Conservation (phyloP, 2,888 invertebrate genomes). For the Palloptera scutellata region DNA sequence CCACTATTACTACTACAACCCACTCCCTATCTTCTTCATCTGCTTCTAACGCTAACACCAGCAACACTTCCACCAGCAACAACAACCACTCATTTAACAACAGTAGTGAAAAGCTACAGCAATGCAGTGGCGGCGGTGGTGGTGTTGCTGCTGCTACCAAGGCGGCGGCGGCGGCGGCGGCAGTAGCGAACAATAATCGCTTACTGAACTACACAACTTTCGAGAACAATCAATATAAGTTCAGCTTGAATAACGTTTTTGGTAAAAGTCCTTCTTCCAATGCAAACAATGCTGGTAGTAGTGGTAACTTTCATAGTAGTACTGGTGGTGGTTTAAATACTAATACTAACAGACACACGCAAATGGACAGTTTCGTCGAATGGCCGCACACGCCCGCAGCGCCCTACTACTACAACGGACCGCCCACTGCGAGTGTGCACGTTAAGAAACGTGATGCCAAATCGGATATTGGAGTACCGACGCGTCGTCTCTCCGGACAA, state of each 20-base stretch:
- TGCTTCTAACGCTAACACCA: slow-evolving; percentile 20
- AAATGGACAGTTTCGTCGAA: slow-evolving; percentile 54
- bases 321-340: slow-evolving; percentile 35
- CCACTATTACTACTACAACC: slow-evolving; percentile 43
- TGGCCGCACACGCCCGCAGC: slow-evolving; percentile 59
- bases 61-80: slow-evolving; percentile 35
- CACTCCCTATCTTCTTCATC: slow-evolving; percentile 28
- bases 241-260: slow-evolving; percentile 62
- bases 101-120: slow-evolving; percentile 28
- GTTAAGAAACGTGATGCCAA: slow-evolving; percentile 61
- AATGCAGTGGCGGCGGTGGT: slow-evolving; percentile 28
- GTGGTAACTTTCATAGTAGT: slow-evolving; percentile 22
- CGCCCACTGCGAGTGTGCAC: slow-evolving; percentile 43
- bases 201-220: slow-evolving; percentile 64
- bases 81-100: slow-evolving; percentile 32
- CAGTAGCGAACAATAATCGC: slow-evolving; percentile 50
- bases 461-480: slow-evolving; percentile 63
- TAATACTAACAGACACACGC: slow-evolving; percentile 33
- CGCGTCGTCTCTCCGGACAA: slow-evolving; percentile 54
- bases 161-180: slow-evolving; percentile 23
- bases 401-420: slow-evolving; percentile 59
- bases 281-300: slow-evolving; percentile 31
- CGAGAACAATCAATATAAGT: slow-evolving; percentile 65
- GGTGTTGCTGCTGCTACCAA: slow-evolving; percentile 23
- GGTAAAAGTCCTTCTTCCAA: slow-evolving; percentile 39